Base-by-base conservation (phyloP, 53 echinoderm and acorn worm genomes). In the Luidia sarsii region DNA sequence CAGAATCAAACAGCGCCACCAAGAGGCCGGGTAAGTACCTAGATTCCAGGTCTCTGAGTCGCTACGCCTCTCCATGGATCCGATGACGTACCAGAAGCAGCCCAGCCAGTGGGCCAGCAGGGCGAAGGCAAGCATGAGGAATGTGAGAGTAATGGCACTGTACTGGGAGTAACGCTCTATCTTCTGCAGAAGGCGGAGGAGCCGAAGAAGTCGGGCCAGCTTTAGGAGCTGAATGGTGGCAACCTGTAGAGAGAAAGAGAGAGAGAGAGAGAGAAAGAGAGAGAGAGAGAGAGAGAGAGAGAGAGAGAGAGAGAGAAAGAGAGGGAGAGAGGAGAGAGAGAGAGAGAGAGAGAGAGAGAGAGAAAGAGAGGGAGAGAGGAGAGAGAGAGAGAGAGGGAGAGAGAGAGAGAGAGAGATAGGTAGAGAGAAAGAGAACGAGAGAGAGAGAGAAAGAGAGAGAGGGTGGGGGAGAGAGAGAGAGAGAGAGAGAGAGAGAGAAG, bases 161-260 rank as follows among this genome's bases (percentile, higher is more conserved):
- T 95, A 95, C 74, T 95, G 92, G 2, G 95, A 95, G 64, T 95
- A 95, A n/a, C 92, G 87, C 69, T 95, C 95, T 11, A 95, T 95
- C 86, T 95, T 95, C 83, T 89, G 92, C 33, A 94, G 60, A 14
- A 95, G 85, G 77, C 95, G 83, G 34, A 92, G 79, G 33, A 93
- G 39, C 18, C 95, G 85, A 20, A 95, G 41, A 21, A 95, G 70
- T 39, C 95, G 62, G 14, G 90, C 92, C 20, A 90, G 66, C 63
- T 95, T 95, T 48, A 95, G 86, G 34, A 93, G 90, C 53, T 90
- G 90, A 83, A 93, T 84, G 37, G 87, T 84, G 49, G 56, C 30
- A 75, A 75, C 84, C 72, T 77, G 77, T 14, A 27, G 33, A 32
- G 18, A 33, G 23, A 33, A 15, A n/a, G n/a, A n/a, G n/a, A n/a